phyloP scores from a whole-genome alignment of 2,113 vertebrate genomes.

The Cephalopterus ornatus region DNA sequence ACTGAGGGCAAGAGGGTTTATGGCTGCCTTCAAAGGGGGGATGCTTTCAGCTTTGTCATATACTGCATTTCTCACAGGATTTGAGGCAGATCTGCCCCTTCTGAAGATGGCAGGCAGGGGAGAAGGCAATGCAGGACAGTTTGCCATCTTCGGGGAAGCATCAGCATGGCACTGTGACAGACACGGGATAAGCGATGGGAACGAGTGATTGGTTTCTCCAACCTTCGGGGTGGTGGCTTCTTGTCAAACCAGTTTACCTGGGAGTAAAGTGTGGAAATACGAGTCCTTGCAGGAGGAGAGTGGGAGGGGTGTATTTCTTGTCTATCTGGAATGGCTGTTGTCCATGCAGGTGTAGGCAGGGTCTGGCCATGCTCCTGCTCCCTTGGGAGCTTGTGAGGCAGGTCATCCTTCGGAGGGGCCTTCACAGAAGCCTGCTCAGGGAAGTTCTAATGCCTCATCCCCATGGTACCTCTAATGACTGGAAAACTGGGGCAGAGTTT shows the following conservation, averaged over 20 bases:
- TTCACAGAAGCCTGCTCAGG: background rate
- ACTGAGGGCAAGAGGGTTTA: background rate
- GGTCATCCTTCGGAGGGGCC: background rate
- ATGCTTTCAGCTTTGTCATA: rapidly evolving
- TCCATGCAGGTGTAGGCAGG: background rate
- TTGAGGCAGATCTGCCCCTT: background rate
- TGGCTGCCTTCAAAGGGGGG: background rate
- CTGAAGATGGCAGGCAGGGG: background rate
- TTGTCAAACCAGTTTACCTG: background rate
- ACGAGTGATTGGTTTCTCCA: background rate
- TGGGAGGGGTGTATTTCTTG: background rate
- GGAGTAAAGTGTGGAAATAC: background rate
- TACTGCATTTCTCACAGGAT: background rate
- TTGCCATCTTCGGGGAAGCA: background rate
- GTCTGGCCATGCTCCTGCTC: background rate
- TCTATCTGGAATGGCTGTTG: background rate
- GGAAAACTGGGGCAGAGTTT: background rate
- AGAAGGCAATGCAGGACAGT: background rate
- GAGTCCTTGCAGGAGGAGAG: background rate
- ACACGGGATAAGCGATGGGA: background rate
- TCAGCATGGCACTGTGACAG: background rate
- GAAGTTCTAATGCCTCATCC: background rate
- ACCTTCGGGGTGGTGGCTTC: background rate
- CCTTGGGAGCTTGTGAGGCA: background rate
- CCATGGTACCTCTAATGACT: background rate